Conservation (phyloP, 2,888 invertebrate species). For the Azorinus chamasolen region DNA sequence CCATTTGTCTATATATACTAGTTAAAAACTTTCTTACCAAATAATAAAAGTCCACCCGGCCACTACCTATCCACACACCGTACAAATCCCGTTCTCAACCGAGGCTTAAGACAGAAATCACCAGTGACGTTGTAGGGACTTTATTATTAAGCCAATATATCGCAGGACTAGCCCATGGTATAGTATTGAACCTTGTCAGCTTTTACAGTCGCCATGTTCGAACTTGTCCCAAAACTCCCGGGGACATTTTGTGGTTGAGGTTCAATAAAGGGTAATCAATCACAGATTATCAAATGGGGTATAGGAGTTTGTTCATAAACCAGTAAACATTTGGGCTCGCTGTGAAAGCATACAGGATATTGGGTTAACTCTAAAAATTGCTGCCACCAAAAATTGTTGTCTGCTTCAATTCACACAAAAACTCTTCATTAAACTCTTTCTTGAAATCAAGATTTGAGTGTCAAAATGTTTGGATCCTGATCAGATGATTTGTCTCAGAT, state of each 20-base stretch:
- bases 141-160: constrained; percentile 55
- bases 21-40: constrained; percentile 4
- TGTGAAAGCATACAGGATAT: too few relatives aligned
- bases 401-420: too few relatives aligned
- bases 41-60: background rate
- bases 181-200: constrained; percentile 31
- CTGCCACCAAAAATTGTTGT: too few relatives aligned
- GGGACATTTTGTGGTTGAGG: constrained; percentile 55
- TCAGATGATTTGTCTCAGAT: too few relatives aligned
- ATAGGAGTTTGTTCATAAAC: too few relatives aligned
- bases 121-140: constrained; percentile 42
- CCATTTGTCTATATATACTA: too few relatives aligned
- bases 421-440: too few relatives aligned
- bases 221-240: constrained; percentile 53
- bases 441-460: too few relatives aligned
- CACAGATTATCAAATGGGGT: constrained; percentile 15
- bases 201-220: constrained; percentile 32
- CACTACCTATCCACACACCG: background rate
- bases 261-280: constrained; percentile 44
- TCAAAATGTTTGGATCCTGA: too few relatives aligned
- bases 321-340: too few relatives aligned
- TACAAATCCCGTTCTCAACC: background rate
- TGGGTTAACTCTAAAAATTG: too few relatives aligned
- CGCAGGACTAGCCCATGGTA: constrained; percentile 19
- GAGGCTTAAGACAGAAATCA: background rate